Evolutionary conservation across 2,113 vertebrate species (phyloP).

Genomic region (Melanerpes formicivorus): DNA sequence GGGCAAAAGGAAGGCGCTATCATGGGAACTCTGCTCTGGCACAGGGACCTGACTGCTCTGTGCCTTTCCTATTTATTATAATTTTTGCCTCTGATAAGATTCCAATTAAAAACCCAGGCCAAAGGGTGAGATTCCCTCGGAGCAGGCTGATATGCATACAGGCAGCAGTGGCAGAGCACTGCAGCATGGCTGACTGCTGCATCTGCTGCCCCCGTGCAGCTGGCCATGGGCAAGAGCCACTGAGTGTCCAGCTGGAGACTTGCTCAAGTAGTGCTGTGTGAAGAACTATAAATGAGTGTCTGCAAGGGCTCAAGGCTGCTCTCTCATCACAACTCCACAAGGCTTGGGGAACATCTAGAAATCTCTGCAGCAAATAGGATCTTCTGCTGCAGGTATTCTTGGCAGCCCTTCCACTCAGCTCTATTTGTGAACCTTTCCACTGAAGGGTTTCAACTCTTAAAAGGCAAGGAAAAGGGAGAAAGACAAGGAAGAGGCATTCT

Average conservation of each 20-base stretch:
- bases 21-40: background rate
- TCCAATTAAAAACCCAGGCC: background rate
- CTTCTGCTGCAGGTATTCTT: background rate
- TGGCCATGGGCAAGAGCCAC: background rate
- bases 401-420: background rate
- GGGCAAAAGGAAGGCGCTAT: conserved; percentile 14
- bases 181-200: background rate
- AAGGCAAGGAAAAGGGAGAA: background rate
- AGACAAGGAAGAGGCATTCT: background rate
- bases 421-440: background rate
- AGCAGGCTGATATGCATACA: background rate
- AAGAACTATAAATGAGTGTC: background rate
- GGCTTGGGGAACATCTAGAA: background rate
- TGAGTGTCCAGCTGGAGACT: background rate
- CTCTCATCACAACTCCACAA: background rate
- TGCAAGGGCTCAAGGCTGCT: background rate
- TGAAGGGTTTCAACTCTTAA: background rate
- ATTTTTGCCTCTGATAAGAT: background rate
- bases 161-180: background rate
- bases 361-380: background rate
- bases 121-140: background rate
- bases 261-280: background rate
- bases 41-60: background rate
- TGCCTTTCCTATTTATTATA: background rate
- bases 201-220: background rate